Evolutionary conservation across 1,140 invertebrate genomes (phyloP).

Genomic region (Zaprionus kolodkinae): DNA sequence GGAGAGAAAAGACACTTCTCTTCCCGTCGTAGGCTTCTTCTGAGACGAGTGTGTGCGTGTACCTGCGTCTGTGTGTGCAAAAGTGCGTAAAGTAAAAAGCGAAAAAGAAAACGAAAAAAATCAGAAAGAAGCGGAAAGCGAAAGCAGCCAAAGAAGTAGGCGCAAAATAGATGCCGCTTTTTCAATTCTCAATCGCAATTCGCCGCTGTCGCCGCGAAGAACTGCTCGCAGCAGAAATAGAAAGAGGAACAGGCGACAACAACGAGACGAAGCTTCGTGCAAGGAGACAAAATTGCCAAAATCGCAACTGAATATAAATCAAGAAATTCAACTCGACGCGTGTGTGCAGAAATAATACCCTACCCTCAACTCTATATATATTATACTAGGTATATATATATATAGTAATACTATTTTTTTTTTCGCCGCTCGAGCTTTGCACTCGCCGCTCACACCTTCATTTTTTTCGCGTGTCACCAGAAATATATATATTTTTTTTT

Average conservation of each 20-base stretch:
- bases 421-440: no score
- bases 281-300: neutral
- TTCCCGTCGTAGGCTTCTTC: neutral
- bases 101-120: neutral
- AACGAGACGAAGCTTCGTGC: neutral
- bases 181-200: conserved; percentile 16
- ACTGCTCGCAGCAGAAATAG: conserved; percentile 19
- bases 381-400: neutral
- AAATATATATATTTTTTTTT: conserved; percentile 16
- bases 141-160: conserved; percentile 28
- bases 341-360: conserved; percentile 1
- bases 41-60: neutral
- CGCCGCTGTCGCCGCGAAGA: conserved; percentile 14
- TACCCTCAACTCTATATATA: neutral
- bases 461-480: conserved; percentile 29
- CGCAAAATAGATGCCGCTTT: conserved; percentile 17
- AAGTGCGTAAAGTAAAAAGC: conserved; percentile 8
- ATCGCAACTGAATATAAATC: neutral
- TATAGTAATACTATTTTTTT: conserved; percentile 3
- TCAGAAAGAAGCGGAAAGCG: neutral
- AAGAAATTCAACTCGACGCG: neutral
- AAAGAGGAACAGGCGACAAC: conserved; percentile 5
- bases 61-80: neutral
- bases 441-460: conserved; percentile 1
- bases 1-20: neutral